phyloP scores from a whole-genome alignment of 2,113 vertebrate species.

The Tychaedon coryphoeus region DNA sequence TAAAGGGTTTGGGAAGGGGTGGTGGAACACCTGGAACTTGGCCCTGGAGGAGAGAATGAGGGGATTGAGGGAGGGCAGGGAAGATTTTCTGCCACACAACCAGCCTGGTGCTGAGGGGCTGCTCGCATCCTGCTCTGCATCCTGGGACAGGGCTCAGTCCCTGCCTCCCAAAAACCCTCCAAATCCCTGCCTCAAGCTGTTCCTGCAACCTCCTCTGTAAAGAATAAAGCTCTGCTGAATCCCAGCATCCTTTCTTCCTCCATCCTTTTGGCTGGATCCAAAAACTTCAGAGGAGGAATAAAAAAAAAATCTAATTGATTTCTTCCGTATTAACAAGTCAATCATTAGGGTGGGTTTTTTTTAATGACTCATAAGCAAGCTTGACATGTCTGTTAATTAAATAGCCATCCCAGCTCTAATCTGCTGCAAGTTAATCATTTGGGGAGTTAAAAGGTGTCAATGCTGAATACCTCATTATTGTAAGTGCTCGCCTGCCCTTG shows the following conservation, averaged over 20 bases:
- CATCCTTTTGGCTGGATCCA: neutral
- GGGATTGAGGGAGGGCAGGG: neutral
- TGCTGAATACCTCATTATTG: constrained; percentile 29
- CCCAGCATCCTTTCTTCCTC: neutral
- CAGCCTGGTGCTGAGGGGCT: accelerated
- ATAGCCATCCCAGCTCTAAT: constrained; percentile 74
- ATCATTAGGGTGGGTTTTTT: constrained; percentile 57
- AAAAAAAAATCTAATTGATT: constrained; percentile 65
- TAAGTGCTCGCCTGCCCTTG: neutral
- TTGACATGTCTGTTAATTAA: constrained; percentile 78
- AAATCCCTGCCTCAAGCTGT: neutral
- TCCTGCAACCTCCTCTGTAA: neutral
- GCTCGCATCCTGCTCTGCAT: neutral
- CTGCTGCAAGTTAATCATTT: constrained; percentile 72
- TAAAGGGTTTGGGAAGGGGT: neutral
- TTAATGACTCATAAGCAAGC: constrained; percentile 76
- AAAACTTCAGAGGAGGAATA: constrained; percentile 34
- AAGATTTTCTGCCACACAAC: neutral
- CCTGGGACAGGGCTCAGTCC: neutral
- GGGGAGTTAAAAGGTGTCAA: constrained; percentile 70
- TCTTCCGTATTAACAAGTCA: constrained; percentile 72
- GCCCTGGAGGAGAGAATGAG: neutral
- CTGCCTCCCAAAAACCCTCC: neutral
- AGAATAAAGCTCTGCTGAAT: neutral
- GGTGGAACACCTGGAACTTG: neutral